Base-by-base conservation (phyloP, 1,140 invertebrate genomes). In the Drosophila obscura region DNA sequence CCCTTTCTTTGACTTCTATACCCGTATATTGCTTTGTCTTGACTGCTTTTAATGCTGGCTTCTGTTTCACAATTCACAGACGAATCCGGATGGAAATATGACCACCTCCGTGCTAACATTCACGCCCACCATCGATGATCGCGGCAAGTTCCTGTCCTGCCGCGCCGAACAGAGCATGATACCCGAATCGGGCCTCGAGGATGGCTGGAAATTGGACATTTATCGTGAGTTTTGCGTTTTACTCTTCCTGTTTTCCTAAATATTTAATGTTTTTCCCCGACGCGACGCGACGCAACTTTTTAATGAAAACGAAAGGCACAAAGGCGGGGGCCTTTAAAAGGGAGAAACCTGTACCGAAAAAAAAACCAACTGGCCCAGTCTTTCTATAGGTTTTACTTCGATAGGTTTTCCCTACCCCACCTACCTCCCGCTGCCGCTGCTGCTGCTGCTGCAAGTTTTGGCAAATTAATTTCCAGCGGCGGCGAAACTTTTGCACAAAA, bases 181-280 rank as follows among this genome's bases (percentile, higher is more conserved):
- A 73, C 94, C 94, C 5, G 94, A 96, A 76, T 96, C 95, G 15
- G 94, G 95, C 26, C 93, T 96, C 69, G 96, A 97, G 91, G 96
- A 97, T 76, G 95, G 94, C 56, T 96, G 96, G 94, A 96, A 96
- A 92, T 94, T 98, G 84, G 95, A 97, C 92, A 96, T 98, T 91
- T 94, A 97, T 92, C 96, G 97, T 97, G 93, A 96, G 96, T 95
- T 58, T 64, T 61, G 46, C n/a, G 22, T 26, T 74, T 68, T 19
- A 19, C 19, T 19, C 19, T 19, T 57, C 72, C 81, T 43, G 56
- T 51, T 53, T 31, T 31, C 48, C 39, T 65, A 44, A 55, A 35
- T 78, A 49, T 59, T 90, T 68, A 90, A 90, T 87, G 82, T 84
- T 90, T 90, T 77, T 1, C 26, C 26, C 88, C 82, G 62, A 62